Percentiles rank a stretch among this genome's conserved stretches.
Conservation (phyloP, 2,113 vertebrate species). For the Callionymus lyra region DNA sequence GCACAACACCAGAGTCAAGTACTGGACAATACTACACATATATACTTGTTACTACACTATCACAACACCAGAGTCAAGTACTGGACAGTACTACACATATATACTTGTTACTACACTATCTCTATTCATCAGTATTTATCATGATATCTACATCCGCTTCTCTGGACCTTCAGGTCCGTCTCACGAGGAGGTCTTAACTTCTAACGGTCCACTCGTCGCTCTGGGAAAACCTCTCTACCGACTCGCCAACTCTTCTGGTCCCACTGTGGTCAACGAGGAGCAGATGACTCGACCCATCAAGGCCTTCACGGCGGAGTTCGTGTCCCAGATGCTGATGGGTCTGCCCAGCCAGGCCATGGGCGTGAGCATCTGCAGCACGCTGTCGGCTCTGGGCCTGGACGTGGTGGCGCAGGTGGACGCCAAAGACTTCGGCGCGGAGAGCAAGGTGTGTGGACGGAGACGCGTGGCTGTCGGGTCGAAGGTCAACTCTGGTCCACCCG, state of each 20-base stretch:
- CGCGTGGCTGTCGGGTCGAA: neutral
- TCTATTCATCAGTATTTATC: too few species aligned
- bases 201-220: slow-evolving; percentile 78
- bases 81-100: too few species aligned
- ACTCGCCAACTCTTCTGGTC: slow-evolving; percentile 53
- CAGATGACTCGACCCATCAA: slow-evolving; percentile 96
- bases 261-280: slow-evolving; percentile 77
- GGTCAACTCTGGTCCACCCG: neutral
- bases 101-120: too few species aligned
- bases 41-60: too few species aligned
- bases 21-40: too few species aligned
- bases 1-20: too few species aligned
- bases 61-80: too few species aligned
- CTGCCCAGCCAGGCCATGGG: slow-evolving; percentile 88
- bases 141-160: too few species aligned
- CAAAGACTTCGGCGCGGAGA: slow-evolving; percentile 93
- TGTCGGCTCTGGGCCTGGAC: slow-evolving; percentile 86
- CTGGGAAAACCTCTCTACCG: slow-evolving; percentile 81
- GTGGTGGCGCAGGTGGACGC: slow-evolving; percentile 90
- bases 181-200: slow-evolving; percentile 73
- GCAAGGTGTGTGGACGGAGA: slow-evolving; percentile 56
- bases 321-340: slow-evolving; percentile 91
- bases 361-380: slow-evolving; percentile 85
- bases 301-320: slow-evolving; percentile 93
- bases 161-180: slow-evolving; percentile 12